Percentiles rank a stretch among this genome's conserved stretches.
Conservation (phyloP, 1,140 invertebrate species). For the Ptiloglossa arizonensis region DNA sequence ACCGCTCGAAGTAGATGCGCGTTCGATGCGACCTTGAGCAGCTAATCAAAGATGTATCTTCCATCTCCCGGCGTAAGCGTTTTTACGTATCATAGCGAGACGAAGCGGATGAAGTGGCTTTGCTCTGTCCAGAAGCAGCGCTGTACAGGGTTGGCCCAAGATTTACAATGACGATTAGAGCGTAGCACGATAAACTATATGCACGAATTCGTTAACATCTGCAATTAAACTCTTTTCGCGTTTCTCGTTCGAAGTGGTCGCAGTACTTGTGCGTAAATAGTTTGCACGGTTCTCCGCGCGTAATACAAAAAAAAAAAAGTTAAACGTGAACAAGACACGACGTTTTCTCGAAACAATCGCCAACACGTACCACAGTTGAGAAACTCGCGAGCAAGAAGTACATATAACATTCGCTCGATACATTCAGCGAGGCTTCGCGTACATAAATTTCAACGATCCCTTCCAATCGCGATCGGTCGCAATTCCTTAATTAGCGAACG, state of each 20-base stretch:
- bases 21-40: too few species aligned
- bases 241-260: slow-evolving; percentile 31
- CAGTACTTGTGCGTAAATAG: slow-evolving; percentile 62
- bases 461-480: background rate
- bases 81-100: too few species aligned
- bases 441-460: background rate
- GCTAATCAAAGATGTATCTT: too few species aligned
- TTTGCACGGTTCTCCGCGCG: slow-evolving; percentile 1
- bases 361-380: background rate
- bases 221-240: slow-evolving; percentile 46
- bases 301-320: background rate
- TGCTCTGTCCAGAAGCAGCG: too few species aligned
- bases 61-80: too few species aligned
- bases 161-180: slow-evolving; percentile 10
- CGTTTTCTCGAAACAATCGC: background rate
- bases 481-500: background rate
- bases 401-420: background rate
- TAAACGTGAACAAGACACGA: background rate
- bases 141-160: background rate
- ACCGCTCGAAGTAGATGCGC: too few species aligned
- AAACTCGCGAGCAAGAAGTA: background rate
- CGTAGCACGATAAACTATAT: slow-evolving; percentile 61
- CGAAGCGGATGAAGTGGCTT: too few species aligned
- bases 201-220: slow-evolving; percentile 57
- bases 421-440: background rate